Percentiles rank a stretch among this genome's conserved stretches.
Conservation (phyloP, 1,140 invertebrate species). For the Mylabris phalerata region DNA sequence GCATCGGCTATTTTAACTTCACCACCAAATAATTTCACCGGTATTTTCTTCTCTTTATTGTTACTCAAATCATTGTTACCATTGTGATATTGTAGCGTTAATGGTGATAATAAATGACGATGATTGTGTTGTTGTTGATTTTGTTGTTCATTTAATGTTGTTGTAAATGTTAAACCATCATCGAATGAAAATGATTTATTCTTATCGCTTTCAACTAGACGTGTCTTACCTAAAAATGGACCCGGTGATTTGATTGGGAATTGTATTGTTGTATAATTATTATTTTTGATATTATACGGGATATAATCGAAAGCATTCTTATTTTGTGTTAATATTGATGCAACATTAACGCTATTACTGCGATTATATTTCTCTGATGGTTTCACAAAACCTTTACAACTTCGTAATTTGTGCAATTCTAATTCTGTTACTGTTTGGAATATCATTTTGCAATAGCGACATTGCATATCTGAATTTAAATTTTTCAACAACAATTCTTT, state of each 20-base stretch:
- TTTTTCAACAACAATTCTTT: conserved; percentile 73
- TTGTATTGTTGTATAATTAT: conserved; percentile 28
- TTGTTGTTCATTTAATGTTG: conserved; percentile 1
- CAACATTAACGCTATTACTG: conserved; percentile 41
- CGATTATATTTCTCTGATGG: conserved; percentile 30
- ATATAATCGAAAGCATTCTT: conserved; percentile 40
- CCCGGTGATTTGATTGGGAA: conserved; percentile 67
- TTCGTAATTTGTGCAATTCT: conserved; percentile 38
- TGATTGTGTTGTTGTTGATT: neutral
- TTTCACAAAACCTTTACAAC: conserved; percentile 38
- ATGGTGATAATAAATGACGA: conserved; percentile 24
- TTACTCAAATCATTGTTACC: neutral
- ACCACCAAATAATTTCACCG: conserved; percentile 68
- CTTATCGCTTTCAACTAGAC: conserved; percentile 58
- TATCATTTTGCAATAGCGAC: conserved; percentile 41
- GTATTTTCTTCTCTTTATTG: conserved; percentile 41
- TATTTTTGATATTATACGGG: conserved; percentile 10
- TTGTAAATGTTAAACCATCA: conserved; percentile 14
- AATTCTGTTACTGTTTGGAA: conserved; percentile 41
- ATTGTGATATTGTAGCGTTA: conserved; percentile 15
- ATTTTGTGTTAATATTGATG: conserved; percentile 41
- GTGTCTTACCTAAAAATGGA: conserved; percentile 69
- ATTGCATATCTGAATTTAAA: conserved; percentile 38
- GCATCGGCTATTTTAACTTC: conserved; percentile 58
- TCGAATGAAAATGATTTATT: conserved; percentile 41